A percentile compares a stretch with the other conserved stretches of the same genome.
Evolutionary conservation across 2,797 vertebrate species (phyloP).

Genomic region (Cichlasoma orientale): DNA sequence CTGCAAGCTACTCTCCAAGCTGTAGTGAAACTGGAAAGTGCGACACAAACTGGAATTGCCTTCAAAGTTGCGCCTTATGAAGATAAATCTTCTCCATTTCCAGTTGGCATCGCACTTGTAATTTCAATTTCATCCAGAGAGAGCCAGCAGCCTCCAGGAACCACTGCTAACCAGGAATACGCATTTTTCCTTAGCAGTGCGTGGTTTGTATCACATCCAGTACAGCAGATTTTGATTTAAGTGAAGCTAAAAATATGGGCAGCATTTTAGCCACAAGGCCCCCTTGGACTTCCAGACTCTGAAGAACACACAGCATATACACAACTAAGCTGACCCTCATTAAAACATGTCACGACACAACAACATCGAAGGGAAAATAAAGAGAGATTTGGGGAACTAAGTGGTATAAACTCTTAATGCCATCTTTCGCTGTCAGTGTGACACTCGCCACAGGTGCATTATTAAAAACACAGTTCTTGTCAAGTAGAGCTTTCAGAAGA

Average conservation of each 20-base stretch:
- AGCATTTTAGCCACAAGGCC: background rate
- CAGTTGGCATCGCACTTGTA: background rate
- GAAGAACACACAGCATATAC: background rate
- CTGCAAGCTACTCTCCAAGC: background rate
- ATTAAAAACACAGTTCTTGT: slow-evolving; percentile 33
- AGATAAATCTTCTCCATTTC: background rate
- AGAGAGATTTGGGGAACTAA: background rate
- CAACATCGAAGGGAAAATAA: background rate
- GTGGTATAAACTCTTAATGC: background rate
- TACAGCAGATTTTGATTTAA: background rate
- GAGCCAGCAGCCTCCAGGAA: background rate
- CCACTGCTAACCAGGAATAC: background rate
- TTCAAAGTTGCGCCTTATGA: background rate
- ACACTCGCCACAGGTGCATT: slow-evolving; percentile 13
- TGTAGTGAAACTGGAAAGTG: background rate
- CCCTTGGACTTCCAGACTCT: background rate
- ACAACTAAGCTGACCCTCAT: background rate
- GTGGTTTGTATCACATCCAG: background rate
- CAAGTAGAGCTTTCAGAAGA: background rate
- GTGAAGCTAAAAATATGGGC: background rate
- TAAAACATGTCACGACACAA: background rate
- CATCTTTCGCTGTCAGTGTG: slow-evolving; percentile 18
- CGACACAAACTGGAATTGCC: background rate
- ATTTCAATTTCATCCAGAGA: background rate
- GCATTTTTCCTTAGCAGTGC: background rate